Percentiles rank a stretch among this genome's conserved stretches.
Conservation (phyloP, 30 jellyfish, hydroid and myxozoan genomes). For the Pseudorhiza aurosa region DNA sequence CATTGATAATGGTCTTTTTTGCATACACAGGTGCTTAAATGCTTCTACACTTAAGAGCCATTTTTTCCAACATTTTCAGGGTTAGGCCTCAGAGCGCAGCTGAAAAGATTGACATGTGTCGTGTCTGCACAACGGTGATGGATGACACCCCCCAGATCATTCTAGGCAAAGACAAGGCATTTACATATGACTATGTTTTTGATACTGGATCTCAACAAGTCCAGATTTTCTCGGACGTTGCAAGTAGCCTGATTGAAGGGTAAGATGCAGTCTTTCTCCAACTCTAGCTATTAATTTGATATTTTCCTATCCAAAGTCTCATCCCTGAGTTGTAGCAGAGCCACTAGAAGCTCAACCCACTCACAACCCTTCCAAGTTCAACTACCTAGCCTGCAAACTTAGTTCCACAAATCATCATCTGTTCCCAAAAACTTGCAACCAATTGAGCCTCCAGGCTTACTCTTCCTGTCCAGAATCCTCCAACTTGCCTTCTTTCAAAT, state of each 20-base stretch:
- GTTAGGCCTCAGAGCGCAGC: conserved; percentile 96
- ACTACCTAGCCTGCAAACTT: no score
- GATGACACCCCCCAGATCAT: conserved; percentile 85
- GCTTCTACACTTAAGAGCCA: background rate
- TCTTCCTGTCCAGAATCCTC: no score
- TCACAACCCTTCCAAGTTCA: no score
- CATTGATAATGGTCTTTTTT: background rate
- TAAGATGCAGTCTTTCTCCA: no score
- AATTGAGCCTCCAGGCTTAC: no score
- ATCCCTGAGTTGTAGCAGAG: no score
- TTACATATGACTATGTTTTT: conserved; percentile 80
- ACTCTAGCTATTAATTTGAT: no score
- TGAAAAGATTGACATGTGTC: conserved; percentile 90
- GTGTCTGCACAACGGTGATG: conserved; percentile 81
- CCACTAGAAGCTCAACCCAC: no score
- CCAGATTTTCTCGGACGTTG: conserved; percentile 48
- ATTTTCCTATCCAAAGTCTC: no score
- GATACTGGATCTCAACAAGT: conserved; percentile 70
- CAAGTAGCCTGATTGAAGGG: conserved; percentile 85
- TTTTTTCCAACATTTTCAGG: conserved; percentile 30
- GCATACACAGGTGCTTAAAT: background rate
- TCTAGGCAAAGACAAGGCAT: conserved; percentile 88
- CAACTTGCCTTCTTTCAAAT: no score
- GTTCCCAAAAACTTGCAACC: no score
- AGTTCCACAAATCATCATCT: no score